phyloP scores from a whole-genome alignment of 2,888 invertebrate species.

The Muschampia plurimacula region DNA sequence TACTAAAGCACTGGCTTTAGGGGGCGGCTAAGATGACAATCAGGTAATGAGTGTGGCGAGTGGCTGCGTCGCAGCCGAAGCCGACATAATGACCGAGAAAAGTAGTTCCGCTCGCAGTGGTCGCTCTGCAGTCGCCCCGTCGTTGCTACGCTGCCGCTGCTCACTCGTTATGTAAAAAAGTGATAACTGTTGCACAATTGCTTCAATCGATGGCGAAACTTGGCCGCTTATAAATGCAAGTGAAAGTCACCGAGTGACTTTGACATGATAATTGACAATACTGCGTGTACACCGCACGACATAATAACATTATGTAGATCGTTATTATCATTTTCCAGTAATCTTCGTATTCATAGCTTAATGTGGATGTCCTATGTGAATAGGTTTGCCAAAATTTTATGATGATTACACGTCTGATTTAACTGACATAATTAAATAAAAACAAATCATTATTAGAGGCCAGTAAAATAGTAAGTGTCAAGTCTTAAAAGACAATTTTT shows the following conservation, averaged over 20 bases:
- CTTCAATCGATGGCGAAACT: conserved; percentile 82
- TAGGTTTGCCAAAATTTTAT: too few species aligned
- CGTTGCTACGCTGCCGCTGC: conserved; percentile 33
- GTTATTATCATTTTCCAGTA: background rate
- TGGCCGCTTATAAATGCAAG: conserved; percentile 77
- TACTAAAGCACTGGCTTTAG: too few species aligned
- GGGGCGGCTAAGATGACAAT: conserved; percentile 19
- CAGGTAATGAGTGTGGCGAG: conserved; percentile 10
- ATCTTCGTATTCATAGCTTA: background rate
- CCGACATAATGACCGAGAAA: background rate
- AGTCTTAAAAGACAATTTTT: too few species aligned
- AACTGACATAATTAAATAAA: too few species aligned
- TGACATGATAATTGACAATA: conserved; percentile 66
- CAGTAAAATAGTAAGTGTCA: too few species aligned
- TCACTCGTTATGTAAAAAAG: conserved; percentile 78
- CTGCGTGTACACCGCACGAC: conserved; percentile 46
- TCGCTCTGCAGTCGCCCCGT: background rate
- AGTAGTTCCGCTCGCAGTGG: conserved; percentile 34
- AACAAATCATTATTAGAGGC: too few species aligned
- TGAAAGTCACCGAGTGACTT: conserved; percentile 82
- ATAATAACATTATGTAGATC: conserved; percentile 43
- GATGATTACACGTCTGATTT: too few species aligned
- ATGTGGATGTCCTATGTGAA: too few species aligned
- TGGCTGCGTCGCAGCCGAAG: background rate
- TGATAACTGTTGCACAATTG: conserved; percentile 82